Base-by-base conservation (phyloP, 2,888 invertebrate species). In the Orthosia cruda region DNA sequence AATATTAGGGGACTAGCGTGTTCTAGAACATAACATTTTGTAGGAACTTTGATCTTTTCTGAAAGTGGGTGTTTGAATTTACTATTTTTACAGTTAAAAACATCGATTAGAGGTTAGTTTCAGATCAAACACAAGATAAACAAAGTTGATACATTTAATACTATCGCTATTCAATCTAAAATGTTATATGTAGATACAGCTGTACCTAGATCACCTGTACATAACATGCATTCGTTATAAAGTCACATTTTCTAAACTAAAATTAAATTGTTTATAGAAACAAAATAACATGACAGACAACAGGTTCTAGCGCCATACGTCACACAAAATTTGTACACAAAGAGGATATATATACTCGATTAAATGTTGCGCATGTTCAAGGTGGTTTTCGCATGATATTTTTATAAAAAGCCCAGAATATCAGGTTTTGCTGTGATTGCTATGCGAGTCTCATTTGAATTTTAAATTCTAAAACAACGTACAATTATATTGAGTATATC, bases 361-460 rank as follows among this genome's bases (percentile, higher is more conserved):
- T 57, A 52, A 76, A 74, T 70, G 23, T 75, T 77, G 72, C 72
- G 66, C 65, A 74, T 67, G 71, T 77, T 72, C 78, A 81, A 87
- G 78, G 85, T 77, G 66, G 49, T 73, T 74, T 70, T 70, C 54
- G 73, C 66, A 47, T 80, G 62, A 52, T 55, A 49, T 73, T 71
- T 81, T 82, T 72, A 73, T 71, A 64, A 72, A 71, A 77, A 76
- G 52, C 71, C 40, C 61, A 75, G 70, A 82, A 87, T 77, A 85
- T 86, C 84, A 72, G 81, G 87, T 87, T 87, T 81, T 78, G 52
- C 62, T 40, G 55, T 74, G 65, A 81, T 77, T 71, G 69, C 74
- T 80, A 68, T 20, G 62, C 74, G 63, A 69, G 64, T 49, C 79
- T 86, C 77, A 87, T 87, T 87, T 87, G 85, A 87, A 86, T 74